Evolutionary conservation across 1,140 invertebrate species (phyloP), one percentile per base, ranked within the genome.

Genomic region (Teleogryllus occipitalis): DNA sequence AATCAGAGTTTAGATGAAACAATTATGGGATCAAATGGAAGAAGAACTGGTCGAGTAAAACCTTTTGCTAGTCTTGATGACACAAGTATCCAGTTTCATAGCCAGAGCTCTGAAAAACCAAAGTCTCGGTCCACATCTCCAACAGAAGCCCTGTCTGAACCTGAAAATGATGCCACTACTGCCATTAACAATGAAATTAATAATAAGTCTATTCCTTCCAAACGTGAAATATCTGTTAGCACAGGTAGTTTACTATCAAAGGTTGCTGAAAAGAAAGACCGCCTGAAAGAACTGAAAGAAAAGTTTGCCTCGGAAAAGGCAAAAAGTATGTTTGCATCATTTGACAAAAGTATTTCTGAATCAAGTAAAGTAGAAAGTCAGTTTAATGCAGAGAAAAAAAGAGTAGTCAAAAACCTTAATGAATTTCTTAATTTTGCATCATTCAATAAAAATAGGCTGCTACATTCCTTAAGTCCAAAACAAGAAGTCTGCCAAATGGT

Each of bases 401-500:
- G 89, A 82, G 90, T 94, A 81, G 92, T 95, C 2, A 94, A 93
- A 85, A 95, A 94, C 87, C 87, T 95, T n/a, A 94, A 94, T 82
- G 93, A 95, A 85, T 94, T 95, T 84, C 87, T 95, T 0, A 94
- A 93, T 82, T 93, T 95, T 83, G 90, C 93, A 18, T 89, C 90
- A 14, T 87, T 90, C 3, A 92, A 90, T 83, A 92, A 92, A 85
- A 89, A 85, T 79, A 49, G 46, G 22, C 10, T 75, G 14, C 81
- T 73, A 74, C 82, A 6, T 84, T 84, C 79, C 84, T 82, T 84
- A 47, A 83, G 85, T 65, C 84, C 85, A 81, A 85, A 83, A 74
- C 87, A 87, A 84, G 83, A 84, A 12, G 21, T 46, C 48, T 54
- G 46, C 47, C 4, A 49, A 6, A 47, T 77, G 15, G 47, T 47